phyloP scores from a whole-genome alignment of 37 sponge, comb jelly and placozoan genomes.

The Aphrocallistes beatrix region DNA sequence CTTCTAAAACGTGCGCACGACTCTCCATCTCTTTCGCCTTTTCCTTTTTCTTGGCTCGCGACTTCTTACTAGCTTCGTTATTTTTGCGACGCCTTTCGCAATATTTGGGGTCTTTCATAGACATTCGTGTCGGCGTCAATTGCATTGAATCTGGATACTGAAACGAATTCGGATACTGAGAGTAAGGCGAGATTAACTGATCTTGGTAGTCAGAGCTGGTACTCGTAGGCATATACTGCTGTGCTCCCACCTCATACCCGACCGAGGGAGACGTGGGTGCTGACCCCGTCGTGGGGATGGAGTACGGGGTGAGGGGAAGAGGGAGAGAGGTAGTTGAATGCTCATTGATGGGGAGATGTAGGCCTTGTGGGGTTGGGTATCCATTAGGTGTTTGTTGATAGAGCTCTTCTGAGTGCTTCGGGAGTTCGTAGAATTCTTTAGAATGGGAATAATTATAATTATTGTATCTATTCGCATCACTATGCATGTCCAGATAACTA shows the following conservation, averaged over 20 bases:
- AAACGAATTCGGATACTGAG: background rate
- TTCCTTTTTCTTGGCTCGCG: conserved; percentile 13
- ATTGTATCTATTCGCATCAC: background rate
- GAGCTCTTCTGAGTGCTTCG: background rate
- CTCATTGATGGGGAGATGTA: background rate
- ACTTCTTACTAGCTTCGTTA: conserved; percentile 14
- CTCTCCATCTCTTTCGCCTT: conserved; percentile 16
- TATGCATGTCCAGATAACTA: no score
- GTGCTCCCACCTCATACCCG: background rate
- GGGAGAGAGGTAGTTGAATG: background rate
- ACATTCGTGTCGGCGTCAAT: background rate
- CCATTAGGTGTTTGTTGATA: background rate
- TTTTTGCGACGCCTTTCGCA: background rate
- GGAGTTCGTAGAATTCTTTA: background rate
- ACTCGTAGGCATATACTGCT: background rate
- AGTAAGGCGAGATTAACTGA: background rate
- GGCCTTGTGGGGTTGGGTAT: background rate
- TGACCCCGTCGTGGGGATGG: background rate
- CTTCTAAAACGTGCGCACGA: background rate
- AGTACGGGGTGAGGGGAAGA: background rate
- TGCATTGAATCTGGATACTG: background rate
- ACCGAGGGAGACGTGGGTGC: background rate
- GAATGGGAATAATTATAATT: background rate
- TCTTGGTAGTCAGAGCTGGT: background rate
- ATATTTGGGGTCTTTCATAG: background rate